Evolutionary conservation across 1,140 invertebrate genomes (phyloP), one percentile per base, ranked within the genome.

Genomic region (Panulirus ornatus): DNA sequence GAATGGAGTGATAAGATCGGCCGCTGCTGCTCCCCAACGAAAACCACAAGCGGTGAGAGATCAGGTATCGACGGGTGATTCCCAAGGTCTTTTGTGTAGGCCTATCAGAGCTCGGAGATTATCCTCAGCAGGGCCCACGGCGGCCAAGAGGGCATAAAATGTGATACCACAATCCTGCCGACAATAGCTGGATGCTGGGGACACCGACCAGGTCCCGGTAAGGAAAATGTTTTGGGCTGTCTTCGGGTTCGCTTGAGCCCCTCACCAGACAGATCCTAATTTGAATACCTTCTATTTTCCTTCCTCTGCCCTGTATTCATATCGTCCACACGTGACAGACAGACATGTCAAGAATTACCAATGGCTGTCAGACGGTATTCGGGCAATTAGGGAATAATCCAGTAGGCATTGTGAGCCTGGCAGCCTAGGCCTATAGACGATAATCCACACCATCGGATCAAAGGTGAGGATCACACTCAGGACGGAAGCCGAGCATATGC

Each of bases 71-170:
- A 66, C 30, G 30, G 81, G 27, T 66, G 81, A 83, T 83, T 66
- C 81, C 54, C 16, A 34, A n/a, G 2, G 51, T 22, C 81, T 83
- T 63, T 83, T 83, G 81, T 83, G 54, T 83, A 83, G 81, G 81
- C 81, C 81, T 83, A 83, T 83, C 81, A 83, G 58, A 19, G n/a
- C 19, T 38, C 51, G 51, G n/a, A 63, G 81, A 83, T 83, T 83
- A 83, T 58, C 81, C 81, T 40, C 81, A 83, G 66, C 81, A 83
- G 42, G 81, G 34, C 30, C 58, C 38, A 3, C 38, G 58, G 54
- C 58, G 34, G 58, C 81, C 81, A 83, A 83, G 81, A 83, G 81
- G 81, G 54, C 81, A 83, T 54, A 83, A 83, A 83, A 54, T 81
- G 51, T 36, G 81, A 83, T 83, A 83, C 81, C 81, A 22, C 30